Evolutionary conservation across 1,140 invertebrate species (phyloP).

Genomic region (Macrobrachium rosenbergii): DNA sequence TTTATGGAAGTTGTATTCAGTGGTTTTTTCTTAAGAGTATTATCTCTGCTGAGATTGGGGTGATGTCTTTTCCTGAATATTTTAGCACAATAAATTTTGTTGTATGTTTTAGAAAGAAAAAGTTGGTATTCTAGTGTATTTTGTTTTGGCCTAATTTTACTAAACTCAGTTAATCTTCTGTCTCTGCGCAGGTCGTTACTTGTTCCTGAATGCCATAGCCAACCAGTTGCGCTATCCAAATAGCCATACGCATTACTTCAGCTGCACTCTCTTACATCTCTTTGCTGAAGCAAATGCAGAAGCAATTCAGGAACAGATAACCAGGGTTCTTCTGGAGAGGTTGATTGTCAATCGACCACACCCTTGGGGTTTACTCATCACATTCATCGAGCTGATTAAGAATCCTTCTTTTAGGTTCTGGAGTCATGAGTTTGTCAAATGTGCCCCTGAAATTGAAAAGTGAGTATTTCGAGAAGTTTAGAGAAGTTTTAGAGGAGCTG

Average conservation of each 20-base stretch:
- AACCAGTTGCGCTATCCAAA: conserved; percentile 99
- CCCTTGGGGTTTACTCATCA: conserved; percentile 98
- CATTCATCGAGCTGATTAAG: conserved; percentile 99
- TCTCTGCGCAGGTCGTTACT: conserved; percentile 79
- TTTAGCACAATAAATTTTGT: too few species aligned
- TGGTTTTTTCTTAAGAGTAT: too few species aligned
- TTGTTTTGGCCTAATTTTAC: background rate
- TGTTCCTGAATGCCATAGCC: conserved; percentile 98
- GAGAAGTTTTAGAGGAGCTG: background rate
- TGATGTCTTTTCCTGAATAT: too few species aligned
- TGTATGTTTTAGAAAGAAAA: too few species aligned
- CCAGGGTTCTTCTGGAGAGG: conserved; percentile 92
- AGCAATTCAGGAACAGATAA: conserved; percentile 89
- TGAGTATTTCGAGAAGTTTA: conserved; percentile 69
- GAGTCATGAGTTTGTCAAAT: conserved; percentile 98
- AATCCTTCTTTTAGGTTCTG: conserved; percentile 99
- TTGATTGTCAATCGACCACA: conserved; percentile 98
- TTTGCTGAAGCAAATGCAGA: conserved; percentile 99
- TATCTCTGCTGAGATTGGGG: too few species aligned
- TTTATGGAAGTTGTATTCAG: too few species aligned
- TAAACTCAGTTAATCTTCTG: conserved; percentile 34
- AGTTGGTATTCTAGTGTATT: too few species aligned
- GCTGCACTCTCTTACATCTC: conserved; percentile 94
- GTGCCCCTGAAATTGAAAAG: conserved; percentile 99
- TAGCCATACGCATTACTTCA: conserved; percentile 99